Percentiles rank a stretch among this genome's conserved stretches.
These are phyloP conservation scores for Myopa testacea DNA, from an alignment of 2,888 invertebrate genomes.

Conservation along the genomic window DNA sequence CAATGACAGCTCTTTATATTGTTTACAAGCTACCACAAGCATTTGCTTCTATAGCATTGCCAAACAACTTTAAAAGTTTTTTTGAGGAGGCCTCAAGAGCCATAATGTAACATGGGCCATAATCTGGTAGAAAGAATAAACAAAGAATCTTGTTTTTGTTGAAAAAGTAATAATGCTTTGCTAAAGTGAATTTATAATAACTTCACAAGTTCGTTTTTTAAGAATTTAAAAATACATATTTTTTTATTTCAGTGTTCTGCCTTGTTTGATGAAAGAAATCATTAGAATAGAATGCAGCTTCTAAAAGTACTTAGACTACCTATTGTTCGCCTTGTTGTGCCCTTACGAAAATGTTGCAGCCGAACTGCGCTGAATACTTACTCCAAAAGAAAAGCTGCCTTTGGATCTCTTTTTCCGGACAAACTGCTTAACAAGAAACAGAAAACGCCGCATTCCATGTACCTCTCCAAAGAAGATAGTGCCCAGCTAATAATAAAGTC, in stretches of 20 bases:
- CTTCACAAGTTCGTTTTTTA: too few species aligned
- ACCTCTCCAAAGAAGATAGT: constrained; percentile 56
- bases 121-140: too few species aligned
- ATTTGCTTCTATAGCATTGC: too few species aligned
- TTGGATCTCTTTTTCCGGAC: constrained; percentile 54
- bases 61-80: too few species aligned
- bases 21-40: too few species aligned
- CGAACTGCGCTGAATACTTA: constrained; percentile 36
- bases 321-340: not conserved
- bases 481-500: constrained; percentile 56
- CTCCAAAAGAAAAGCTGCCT: constrained; percentile 40
- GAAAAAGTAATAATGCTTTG: too few species aligned
- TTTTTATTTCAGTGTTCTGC: not conserved
- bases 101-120: too few species aligned
- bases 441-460: constrained; percentile 57
- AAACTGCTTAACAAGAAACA: constrained; percentile 60
- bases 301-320: not conserved
- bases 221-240: not conserved
- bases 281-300: constrained; percentile 40
- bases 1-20: too few species aligned
- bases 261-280: too few species aligned
- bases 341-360: constrained; percentile 31
- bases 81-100: too few species aligned
- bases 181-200: too few species aligned
- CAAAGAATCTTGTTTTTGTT: too few species aligned